These are phyloP conservation scores for Poliocrania exsul DNA, from an alignment of 2,797 vertebrate genomes.

Conservation along the genomic window DNA sequence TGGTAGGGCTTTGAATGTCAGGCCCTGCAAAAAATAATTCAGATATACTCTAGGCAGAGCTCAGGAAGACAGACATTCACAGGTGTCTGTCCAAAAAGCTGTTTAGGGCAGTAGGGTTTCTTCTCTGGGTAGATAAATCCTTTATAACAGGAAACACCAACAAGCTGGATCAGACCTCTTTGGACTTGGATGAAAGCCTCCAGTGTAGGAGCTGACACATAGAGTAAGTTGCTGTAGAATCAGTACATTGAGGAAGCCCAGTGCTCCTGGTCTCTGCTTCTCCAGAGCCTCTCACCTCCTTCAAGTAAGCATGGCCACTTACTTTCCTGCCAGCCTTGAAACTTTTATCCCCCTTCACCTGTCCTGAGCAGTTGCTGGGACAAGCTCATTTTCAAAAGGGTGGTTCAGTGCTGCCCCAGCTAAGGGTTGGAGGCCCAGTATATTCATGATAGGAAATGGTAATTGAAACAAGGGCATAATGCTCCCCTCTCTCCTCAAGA, in stretches of 20 bases:
- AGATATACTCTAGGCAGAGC: neutral
- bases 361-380: neutral
- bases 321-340: neutral
- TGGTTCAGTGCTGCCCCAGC: neutral
- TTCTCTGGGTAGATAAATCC: neutral
- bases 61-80: neutral
- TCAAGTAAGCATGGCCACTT: neutral
- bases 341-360: neutral
- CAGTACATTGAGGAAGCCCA: neutral
- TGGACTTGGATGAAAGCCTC: neutral
- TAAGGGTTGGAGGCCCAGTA: neutral
- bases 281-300: neutral
- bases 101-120: neutral
- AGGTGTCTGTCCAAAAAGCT: neutral
- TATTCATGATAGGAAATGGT: neutral
- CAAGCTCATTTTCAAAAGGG: neutral
- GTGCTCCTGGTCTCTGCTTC: neutral
- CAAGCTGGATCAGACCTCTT: neutral
- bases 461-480: neutral
- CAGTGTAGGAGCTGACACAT: rapidly evolving
- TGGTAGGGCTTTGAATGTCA: neutral
- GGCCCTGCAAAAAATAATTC: neutral
- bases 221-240: neutral
- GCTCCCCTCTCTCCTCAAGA: neutral
- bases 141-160: neutral